These are phyloP conservation scores for Dromiciops gliroides DNA, from an alignment of 2,113 vertebrate species.

Conservation along the genomic window DNA sequence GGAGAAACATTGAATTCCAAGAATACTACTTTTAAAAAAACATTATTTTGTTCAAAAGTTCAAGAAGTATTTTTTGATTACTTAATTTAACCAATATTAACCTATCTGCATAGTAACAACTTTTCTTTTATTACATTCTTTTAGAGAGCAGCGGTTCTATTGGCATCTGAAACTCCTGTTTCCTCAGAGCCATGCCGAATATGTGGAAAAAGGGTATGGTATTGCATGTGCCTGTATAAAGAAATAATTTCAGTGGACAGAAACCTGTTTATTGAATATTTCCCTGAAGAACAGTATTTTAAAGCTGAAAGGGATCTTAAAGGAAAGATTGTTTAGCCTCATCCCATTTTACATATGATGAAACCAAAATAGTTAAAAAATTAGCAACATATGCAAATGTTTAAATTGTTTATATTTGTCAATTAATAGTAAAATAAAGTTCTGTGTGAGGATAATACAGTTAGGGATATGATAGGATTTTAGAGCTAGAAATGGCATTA, in stretches of 20 bases:
- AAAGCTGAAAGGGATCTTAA: not conserved
- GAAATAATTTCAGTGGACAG: conserved; percentile 1
- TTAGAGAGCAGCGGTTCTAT: conserved; percentile 90
- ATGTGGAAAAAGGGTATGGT: conserved; percentile 90
- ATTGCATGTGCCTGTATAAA: not conserved
- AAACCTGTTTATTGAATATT: not conserved
- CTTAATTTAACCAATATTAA: not conserved
- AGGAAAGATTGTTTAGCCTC: not conserved
- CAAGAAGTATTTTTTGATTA: conserved; percentile 17
- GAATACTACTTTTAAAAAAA: conserved; percentile 25
- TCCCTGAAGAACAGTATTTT: not conserved
- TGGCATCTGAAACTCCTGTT: conserved; percentile 96
- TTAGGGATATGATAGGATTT: not conserved
- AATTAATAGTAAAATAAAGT: not conserved
- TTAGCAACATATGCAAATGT: too few relatives aligned
- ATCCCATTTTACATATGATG: not conserved
- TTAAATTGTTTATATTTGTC: not conserved
- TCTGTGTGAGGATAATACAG: not conserved
- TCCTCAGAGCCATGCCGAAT: conserved; percentile 91
- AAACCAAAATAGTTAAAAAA: not conserved
- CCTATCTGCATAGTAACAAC: not conserved
- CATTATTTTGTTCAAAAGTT: conserved; percentile 18
- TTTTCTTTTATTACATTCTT: conserved; percentile 60
- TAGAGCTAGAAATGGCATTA: not conserved
- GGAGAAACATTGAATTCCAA: conserved; percentile 30